Evolutionary conservation across 1,140 invertebrate genomes (phyloP), one percentile per base, ranked within the genome.

Genomic region (Drosophila sechellia): DNA sequence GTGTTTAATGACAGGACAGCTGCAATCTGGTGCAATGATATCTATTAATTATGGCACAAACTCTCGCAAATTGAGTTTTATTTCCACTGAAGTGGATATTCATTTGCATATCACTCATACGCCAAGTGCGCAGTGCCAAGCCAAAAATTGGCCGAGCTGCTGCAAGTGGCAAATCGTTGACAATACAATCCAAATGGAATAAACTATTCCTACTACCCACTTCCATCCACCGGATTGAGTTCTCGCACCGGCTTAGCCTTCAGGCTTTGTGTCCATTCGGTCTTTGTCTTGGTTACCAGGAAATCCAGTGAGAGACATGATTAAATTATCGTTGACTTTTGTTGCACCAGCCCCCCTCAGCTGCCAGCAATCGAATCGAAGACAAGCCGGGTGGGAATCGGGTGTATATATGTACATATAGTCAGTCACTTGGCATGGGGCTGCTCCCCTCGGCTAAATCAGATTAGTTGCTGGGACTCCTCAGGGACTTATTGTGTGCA

Each of bases 311-410:
- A 48, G 43, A 35, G 68, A 69, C 35, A 71, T 71, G 68, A 71
- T 71, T 71, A 70, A 71, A 71, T 71, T 71, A 71, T 71, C 68
- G 65, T 71, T 71, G 68, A 71, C 68, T 71, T 70, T 71, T 71
- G 68, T 70, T 71, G 68, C 49, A 35, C 20, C 20, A 35, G 15
- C 17, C 4, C 0, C 42, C 22, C 46, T 17, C 43, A 57, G 64
- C 35, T 70, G 64, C 64, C 12, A 37, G 43, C 42, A 49, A 70
- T 57, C 65, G 50, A 71, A 70, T 57, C 65, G 65, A 57, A 70
- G 64, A 70, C 52, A 70, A 70, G 48, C 46, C 34, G 15, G 22
- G 22, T 55, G 63, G 13, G 12, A 43, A 48, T 43, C 49, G 8
- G 49, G 5, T n/a, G 5, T 35, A 34, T 34, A 12, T 12, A n/a